Conservation (phyloP, 2,888 invertebrate genomes). For the Eristalis tenax region DNA sequence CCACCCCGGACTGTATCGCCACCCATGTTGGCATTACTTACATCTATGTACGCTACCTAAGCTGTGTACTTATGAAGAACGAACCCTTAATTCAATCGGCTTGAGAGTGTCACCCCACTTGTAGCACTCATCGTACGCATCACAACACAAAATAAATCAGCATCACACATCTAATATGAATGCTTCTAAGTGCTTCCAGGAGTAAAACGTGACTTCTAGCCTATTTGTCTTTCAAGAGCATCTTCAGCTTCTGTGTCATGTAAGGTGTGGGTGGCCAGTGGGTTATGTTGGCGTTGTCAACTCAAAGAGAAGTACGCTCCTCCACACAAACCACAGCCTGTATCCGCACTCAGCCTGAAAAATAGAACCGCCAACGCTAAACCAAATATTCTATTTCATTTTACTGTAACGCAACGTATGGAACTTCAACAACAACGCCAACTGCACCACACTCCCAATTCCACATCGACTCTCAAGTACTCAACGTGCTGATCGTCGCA, state of each 20-base stretch:
- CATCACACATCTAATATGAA: not conserved
- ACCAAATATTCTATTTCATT: conserved; percentile 44
- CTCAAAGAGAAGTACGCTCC: not conserved
- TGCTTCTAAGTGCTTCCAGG: conserved; percentile 4
- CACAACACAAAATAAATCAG: conserved; percentile 20
- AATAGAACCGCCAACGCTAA: not conserved
- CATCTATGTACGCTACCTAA: too few species aligned
- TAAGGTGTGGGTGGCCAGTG: not conserved
- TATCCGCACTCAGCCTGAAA: conserved; percentile 24
- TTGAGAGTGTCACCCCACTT: not conserved
- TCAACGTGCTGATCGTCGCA: not conserved
- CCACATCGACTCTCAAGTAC: not conserved
- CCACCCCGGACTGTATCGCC: too few species aligned
- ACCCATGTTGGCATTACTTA: too few species aligned
- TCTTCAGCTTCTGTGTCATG: not conserved
- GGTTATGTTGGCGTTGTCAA: not conserved
- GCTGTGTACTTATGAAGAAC: too few species aligned
- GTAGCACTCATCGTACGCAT: not conserved
- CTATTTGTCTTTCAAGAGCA: conserved; percentile 27
- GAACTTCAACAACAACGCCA: not conserved
- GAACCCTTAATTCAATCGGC: too few species aligned
- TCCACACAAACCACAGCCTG: not conserved
- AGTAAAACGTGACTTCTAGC: conserved; percentile 32
- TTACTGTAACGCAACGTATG: not conserved
- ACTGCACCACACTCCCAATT: not conserved